These are phyloP conservation scores for Aphis craccivora DNA, from an alignment of 1,140 invertebrate genomes.

Conservation along the genomic window DNA sequence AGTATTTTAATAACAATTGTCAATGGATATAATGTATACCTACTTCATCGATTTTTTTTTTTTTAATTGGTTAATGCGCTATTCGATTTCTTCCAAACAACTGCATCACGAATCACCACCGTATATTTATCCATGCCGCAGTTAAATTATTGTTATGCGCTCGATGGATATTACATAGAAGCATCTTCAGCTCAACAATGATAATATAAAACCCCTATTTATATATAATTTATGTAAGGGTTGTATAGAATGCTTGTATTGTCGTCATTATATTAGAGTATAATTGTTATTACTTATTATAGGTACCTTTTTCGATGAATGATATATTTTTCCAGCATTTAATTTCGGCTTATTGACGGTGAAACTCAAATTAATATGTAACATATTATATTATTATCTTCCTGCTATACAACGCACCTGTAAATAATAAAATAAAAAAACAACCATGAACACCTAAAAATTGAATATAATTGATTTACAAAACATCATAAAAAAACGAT, in stretches of 20 bases:
- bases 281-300: not conserved
- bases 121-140: not conserved
- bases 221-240: conserved; percentile 7
- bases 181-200: not conserved
- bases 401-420: not conserved
- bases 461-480: not conserved
- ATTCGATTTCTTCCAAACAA: not conserved
- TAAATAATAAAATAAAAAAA: not conserved
- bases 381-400: not conserved
- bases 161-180: not conserved
- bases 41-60: not conserved
- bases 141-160: not conserved
- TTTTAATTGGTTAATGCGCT: conserved; percentile 12
- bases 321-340: conserved; percentile 43
- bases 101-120: not conserved
- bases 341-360: conserved; percentile 25
- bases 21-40: not conserved
- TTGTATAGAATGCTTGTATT: not conserved
- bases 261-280: not conserved
- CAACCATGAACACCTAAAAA: not conserved
- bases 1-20: not conserved
- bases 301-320: not conserved
- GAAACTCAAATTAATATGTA: not conserved
- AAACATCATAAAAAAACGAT: not conserved
- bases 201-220: not conserved